Conservation (phyloP, 1,140 invertebrate genomes). For the Ericerus pela region DNA sequence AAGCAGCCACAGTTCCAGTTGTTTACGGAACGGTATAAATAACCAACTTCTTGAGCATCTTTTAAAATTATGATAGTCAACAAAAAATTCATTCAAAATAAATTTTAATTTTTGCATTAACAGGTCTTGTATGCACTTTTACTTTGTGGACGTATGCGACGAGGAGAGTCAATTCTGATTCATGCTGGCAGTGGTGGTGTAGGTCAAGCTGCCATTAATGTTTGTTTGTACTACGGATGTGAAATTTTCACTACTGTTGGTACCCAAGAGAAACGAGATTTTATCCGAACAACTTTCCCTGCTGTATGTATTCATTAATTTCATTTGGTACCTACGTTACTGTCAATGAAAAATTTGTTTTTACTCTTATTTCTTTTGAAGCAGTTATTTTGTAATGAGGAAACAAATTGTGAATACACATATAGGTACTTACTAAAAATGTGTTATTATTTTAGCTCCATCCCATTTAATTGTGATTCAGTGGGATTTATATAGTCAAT, state of each 20-base stretch:
- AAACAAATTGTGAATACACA: no score
- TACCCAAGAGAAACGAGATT: constrained; percentile 50
- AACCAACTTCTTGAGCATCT: no score
- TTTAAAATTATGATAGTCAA: neutral
- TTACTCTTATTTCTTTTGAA: no score
- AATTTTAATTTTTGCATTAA: neutral
- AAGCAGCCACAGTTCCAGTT: constrained; percentile 75
- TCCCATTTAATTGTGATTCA: no score
- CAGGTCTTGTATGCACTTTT: constrained; percentile 59
- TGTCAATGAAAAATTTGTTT: no score
- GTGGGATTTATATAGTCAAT: no score
- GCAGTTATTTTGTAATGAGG: no score
- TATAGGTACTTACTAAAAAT: no score
- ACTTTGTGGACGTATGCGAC: constrained; percentile 36
- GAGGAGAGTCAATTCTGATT: constrained; percentile 50
- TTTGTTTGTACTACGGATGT: constrained; percentile 47
- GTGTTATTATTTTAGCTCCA: no score
- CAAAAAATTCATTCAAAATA: neutral
- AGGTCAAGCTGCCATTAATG: constrained; percentile 60
- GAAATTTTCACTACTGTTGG: constrained; percentile 55
- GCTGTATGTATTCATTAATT: constrained; percentile 22
- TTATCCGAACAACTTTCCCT: constrained; percentile 48
- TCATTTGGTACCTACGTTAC: no score
- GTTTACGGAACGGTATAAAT: constrained; percentile 59
- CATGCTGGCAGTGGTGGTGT: constrained; percentile 63